Evolutionary conservation across 2,888 invertebrate species (phyloP).

Genomic region (Crocallis elinguaria): DNA sequence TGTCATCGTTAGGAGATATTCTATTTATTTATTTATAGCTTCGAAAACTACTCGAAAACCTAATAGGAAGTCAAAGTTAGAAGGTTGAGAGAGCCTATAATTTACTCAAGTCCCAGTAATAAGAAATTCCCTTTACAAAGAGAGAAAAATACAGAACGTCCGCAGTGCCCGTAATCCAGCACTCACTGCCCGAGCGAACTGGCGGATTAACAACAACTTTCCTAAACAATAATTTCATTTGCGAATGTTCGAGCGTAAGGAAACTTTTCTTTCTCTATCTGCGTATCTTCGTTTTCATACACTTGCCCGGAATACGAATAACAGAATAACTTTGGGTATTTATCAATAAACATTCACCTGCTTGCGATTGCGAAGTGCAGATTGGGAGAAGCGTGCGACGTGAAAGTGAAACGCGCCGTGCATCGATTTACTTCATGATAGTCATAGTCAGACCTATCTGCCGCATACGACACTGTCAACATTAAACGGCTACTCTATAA

Average conservation of each 20-base stretch:
- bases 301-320: constrained; percentile 34
- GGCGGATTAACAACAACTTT: constrained; percentile 21
- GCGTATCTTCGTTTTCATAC: constrained; percentile 13
- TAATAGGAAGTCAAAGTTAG: too few relatives aligned
- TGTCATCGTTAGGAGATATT: too few relatives aligned
- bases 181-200: constrained; percentile 7
- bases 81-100: too few relatives aligned
- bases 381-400: constrained; percentile 53
- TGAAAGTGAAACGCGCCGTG: constrained; percentile 69
- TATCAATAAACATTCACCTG: constrained; percentile 56
- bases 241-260: constrained; percentile 28
- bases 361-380: constrained; percentile 56
- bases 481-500: too few relatives aligned
- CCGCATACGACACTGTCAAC: too few relatives aligned
- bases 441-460: too few relatives aligned
- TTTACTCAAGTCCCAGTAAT: background rate
- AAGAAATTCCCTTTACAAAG: constrained; percentile 5
- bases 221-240: constrained; percentile 29
- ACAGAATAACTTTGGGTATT: constrained; percentile 43
- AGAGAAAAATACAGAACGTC: background rate
- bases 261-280: constrained; percentile 26
- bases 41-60: too few relatives aligned
- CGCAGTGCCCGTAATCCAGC: constrained; percentile 2
- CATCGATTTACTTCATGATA: constrained; percentile 42
- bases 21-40: too few relatives aligned